Evolutionary conservation across 2,113 vertebrate species (phyloP).

Genomic region (Nothobranchius kuhntae): DNA sequence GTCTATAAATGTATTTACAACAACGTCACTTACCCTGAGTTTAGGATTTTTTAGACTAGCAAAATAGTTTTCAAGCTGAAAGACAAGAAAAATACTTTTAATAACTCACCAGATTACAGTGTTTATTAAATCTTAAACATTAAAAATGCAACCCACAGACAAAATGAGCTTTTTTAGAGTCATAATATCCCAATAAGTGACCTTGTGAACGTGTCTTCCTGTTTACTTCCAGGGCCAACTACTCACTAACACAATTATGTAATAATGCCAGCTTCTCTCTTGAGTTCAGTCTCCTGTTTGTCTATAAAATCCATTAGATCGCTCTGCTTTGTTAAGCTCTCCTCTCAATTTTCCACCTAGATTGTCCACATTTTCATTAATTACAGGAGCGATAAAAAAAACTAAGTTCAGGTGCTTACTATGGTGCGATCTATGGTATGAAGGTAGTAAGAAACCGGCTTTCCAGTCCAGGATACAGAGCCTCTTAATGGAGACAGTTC

Average conservation of each 20-base stretch:
- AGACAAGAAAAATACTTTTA: constrained; percentile 25
- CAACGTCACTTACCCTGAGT: constrained; percentile 94
- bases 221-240: constrained; percentile 21
- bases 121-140: no score
- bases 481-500: constrained; percentile 97
- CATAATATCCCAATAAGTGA: background rate
- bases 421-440: constrained; percentile 99
- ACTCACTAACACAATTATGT: constrained; percentile 21
- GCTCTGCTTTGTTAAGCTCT: background rate
- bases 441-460: constrained; percentile 98
- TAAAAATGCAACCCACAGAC: no score
- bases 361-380: background rate
- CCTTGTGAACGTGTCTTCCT: constrained; percentile 1
- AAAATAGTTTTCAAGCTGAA: constrained; percentile 99
- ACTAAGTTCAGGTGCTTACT: constrained; percentile 81
- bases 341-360: background rate
- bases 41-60: constrained; percentile 99
- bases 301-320: background rate
- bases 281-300: background rate
- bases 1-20: background rate
- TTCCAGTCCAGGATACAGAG: constrained; percentile 98
- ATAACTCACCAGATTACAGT: background rate
- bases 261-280: constrained; percentile 10
- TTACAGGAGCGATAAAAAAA: background rate
- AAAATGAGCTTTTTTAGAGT: no score